These are phyloP conservation scores for Malthinus flaveolus DNA, from an alignment of 2,888 invertebrate genomes.

Conservation along the genomic window DNA sequence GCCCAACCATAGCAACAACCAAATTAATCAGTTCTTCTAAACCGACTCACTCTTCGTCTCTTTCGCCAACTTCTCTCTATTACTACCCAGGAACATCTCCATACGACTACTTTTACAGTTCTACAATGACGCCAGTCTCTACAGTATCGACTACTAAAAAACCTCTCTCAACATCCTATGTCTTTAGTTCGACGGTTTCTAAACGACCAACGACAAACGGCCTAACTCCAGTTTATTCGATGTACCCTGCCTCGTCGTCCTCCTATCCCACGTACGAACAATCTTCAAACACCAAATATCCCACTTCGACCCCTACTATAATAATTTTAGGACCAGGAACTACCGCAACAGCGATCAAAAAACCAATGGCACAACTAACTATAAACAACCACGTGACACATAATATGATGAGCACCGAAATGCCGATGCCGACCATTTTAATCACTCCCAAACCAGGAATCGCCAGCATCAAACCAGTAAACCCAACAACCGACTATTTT, in stretches of 20 bases:
- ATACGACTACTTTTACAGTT: slow-evolving; percentile 25
- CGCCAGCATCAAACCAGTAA: slow-evolving; percentile 39
- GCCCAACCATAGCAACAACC: slow-evolving; percentile 34
- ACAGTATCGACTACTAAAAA: slow-evolving; percentile 42
- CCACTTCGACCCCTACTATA: slow-evolving; percentile 60
- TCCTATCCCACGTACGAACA: slow-evolving; percentile 24
- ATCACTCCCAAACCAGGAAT: slow-evolving; percentile 70
- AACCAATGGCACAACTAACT: slow-evolving; percentile 55
- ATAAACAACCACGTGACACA: slow-evolving; percentile 66
- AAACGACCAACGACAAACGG: slow-evolving; percentile 37
- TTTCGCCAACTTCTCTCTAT: slow-evolving; percentile 8
- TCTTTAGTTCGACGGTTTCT: slow-evolving; percentile 45
- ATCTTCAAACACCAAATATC: slow-evolving; percentile 38
- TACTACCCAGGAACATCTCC: slow-evolving; percentile 33
- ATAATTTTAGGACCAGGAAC: slow-evolving; percentile 60
- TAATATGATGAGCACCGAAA: slow-evolving; percentile 58
- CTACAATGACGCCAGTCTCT: slow-evolving; percentile 47
- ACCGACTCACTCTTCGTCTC: slow-evolving; percentile 9
- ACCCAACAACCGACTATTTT: slow-evolving; percentile 38
- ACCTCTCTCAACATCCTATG: slow-evolving; percentile 55
- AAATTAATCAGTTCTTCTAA: slow-evolving; percentile 15
- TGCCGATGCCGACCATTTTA: slow-evolving; percentile 65
- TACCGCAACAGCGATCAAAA: slow-evolving; percentile 39
- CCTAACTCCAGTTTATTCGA: slow-evolving; percentile 41
- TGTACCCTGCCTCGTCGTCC: slow-evolving; percentile 1